Evolutionary conservation across 2,797 vertebrate genomes (phyloP), one percentile per base, ranked within the genome.

Genomic region (Alauda arvensis): DNA sequence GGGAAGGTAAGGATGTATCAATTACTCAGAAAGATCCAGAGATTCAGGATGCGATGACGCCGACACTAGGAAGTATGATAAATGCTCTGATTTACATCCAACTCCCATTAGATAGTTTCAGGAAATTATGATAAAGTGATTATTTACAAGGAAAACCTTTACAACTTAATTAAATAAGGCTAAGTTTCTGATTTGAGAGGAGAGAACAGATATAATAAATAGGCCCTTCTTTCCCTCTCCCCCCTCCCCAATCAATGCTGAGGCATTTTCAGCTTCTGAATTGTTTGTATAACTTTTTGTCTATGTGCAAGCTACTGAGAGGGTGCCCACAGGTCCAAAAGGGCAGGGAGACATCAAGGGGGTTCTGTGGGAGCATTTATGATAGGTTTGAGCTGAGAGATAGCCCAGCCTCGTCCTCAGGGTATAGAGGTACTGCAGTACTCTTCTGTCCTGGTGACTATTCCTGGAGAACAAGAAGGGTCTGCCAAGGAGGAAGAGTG

Each of bases 61-160:
- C 1, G 13, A 76, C 70, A 74, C 60, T 46, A 91, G 70, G 33
- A 93, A 92, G 26, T 77, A 77, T 95, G 94, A 96, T 95, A 89
- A 92, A 95, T 96, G 85, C 16, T 33, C 28, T 68, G 85, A 82
- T 96, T 94, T 93, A 76, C 66, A 95, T 94, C 83, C 88, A 90
- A 78, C 70, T 94, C 91, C 85, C 94, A 93, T 93, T 90, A 93
- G 84, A 83, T 87, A 90, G 52, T 93, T 94, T 90, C 60, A 59
- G 74, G 76, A 96, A 96, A 96, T 93, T 93, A 95, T 95, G 95
- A 94, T 92, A 83, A 88, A 94, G 79, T 91, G 62, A 86, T 96
- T 94, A 96, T 94, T 94, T 96, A 94, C 62, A 63, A 82, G 83
- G 51, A 71, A 94, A 94, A 94, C 71, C 34, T 66, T 94, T 77